phyloP scores from a whole-genome alignment of 2,113 vertebrate genomes.

The Bettongia penicillata region DNA sequence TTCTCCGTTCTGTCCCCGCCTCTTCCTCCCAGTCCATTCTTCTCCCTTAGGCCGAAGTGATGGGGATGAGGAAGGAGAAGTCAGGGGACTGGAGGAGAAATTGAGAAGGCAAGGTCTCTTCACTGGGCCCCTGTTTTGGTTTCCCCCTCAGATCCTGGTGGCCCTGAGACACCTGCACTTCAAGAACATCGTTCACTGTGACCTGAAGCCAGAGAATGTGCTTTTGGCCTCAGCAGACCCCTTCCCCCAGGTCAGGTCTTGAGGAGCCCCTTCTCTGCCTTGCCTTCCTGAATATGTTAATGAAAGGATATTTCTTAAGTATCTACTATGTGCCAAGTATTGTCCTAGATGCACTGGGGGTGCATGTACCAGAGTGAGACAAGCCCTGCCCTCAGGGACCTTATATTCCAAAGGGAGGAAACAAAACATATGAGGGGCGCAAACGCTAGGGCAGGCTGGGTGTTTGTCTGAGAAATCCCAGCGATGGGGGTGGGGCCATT shows the following conservation, averaged over 20 bases:
- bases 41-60: neutral
- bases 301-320: neutral
- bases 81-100: neutral
- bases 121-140: neutral
- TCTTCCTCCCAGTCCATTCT: no score
- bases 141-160: slow-evolving; percentile 87
- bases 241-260: slow-evolving; percentile 87
- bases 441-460: neutral
- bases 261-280: neutral
- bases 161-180: slow-evolving; percentile 93
- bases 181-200: slow-evolving; percentile 95
- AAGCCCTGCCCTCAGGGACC: no score
- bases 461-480: no score
- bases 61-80: neutral
- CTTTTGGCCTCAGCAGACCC: slow-evolving; percentile 92
- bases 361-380: neutral
- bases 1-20: no score
- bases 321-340: neutral
- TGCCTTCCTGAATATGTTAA: neutral
- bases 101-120: rapidly evolving
- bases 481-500: no score
- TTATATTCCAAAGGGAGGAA: no score
- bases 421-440: slow-evolving; percentile 15
- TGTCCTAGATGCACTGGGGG: neutral
- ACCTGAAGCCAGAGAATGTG: slow-evolving; percentile 95